Base-by-base conservation (phyloP, 2,797 vertebrate species). In the Psittacula echo region DNA sequence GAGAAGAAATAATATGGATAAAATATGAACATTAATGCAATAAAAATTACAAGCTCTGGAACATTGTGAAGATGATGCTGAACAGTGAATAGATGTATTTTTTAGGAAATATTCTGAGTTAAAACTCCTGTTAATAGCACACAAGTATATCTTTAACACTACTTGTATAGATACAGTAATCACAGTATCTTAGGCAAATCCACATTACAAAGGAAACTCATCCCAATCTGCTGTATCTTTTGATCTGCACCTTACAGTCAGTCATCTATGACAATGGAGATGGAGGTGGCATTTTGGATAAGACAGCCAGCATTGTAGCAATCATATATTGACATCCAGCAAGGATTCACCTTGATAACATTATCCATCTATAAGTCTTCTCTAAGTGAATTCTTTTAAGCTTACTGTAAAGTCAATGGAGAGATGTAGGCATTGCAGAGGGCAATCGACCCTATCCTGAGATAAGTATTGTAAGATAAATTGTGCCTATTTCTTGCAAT, bases 381-480 rank as follows among this genome's bases (percentile, higher is more conserved):
- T 89, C 26, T 71, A 74, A 76, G 44, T 0, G 3, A 87, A 93
- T 93, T 87, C 67, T 80, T 83, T 78, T 87, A 83, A 89, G 81
- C 75, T 85, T 85, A n/a, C 78, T 85, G 30, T 53, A 39, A 92
- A 92, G 78, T 80, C 92, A 85, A 7, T 85, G 77, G 56, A 74
- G 74, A 89, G 51, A 85, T 45, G 61, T 27, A 89, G 65, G 77
- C 51, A 74, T 64, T 32, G 48, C 81, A 80, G 67, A 90, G 74
- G 71, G 61, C 78, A 89, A 87, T 87, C 1, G 5, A 92, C 84
- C 77, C 81, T 90, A 45, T 74, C 53, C 86, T 77, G n/a, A 79
- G 77, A 85, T 82, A 93, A 89, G 54, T 61, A 85, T 39, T 67
- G 54, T 77, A 42, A 85, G 81, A 80, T 70, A 92, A 94, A 85